These are phyloP conservation scores for Nansenia antarctica DNA, from an alignment of 2,113 vertebrate genomes.

Conservation along the genomic window DNA sequence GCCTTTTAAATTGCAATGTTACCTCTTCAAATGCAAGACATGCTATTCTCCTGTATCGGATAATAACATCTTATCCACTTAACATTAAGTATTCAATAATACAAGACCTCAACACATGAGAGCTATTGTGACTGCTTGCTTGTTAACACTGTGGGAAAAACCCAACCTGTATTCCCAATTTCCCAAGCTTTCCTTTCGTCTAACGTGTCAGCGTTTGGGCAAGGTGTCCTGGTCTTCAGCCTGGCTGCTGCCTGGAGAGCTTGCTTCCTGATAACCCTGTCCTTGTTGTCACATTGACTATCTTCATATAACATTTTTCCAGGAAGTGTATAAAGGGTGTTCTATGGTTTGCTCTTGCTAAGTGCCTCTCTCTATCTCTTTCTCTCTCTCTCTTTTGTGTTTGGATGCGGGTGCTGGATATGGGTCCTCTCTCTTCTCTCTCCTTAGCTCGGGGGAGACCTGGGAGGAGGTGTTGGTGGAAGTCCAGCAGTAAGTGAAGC, in stretches of 20 bases:
- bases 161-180: too few species aligned
- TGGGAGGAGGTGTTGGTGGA: constrained; percentile 99
- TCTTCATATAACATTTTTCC: constrained; percentile 18
- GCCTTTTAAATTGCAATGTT: not conserved
- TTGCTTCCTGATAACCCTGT: constrained; percentile 1
- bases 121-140: not conserved
- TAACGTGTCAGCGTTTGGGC: not conserved
- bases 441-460: constrained; percentile 98
- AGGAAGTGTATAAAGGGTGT: constrained; percentile 25
- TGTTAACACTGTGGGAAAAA: not conserved
- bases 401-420: constrained; percentile 55
- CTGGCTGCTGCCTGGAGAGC: not conserved
- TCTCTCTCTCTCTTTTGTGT: constrained; percentile 32
- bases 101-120: not conserved
- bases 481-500: constrained; percentile 98
- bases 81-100: not conserved
- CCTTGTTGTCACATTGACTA: not conserved
- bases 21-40: not conserved
- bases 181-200: not conserved
- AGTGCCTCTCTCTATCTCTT: constrained; percentile 55
- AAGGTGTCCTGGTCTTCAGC: not conserved
- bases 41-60: too few species aligned
- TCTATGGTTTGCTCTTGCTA: constrained; percentile 62
- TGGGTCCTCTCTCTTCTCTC: constrained; percentile 60
- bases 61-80: not conserved